phyloP scores from a whole-genome alignment of 2,113 vertebrate species.

The Illadopsis cleaveri region DNA sequence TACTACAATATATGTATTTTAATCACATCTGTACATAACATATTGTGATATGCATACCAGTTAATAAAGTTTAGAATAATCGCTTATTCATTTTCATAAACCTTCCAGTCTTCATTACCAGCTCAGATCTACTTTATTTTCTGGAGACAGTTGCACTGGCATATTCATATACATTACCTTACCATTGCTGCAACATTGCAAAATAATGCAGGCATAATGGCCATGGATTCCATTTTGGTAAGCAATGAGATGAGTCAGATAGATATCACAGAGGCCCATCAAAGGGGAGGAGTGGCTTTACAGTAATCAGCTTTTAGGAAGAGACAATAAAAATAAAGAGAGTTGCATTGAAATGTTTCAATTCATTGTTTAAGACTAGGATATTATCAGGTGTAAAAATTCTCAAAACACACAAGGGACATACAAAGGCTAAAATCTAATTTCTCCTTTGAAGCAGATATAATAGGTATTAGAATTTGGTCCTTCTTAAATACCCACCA shows the following conservation, averaged over 20 bases:
- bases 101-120: background rate
- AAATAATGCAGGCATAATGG: background rate
- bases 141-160: background rate
- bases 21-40: background rate
- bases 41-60: background rate
- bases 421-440: background rate
- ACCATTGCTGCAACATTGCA: background rate
- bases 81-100: background rate
- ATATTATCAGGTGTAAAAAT: background rate
- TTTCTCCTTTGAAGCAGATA: background rate
- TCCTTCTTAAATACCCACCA: background rate
- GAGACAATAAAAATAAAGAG: background rate
- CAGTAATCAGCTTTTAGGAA: background rate
- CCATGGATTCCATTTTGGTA: background rate
- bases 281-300: background rate
- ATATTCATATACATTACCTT: background rate
- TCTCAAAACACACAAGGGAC: background rate
- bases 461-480: background rate
- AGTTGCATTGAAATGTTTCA: background rate
- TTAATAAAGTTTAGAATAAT: background rate
- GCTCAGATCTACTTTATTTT: background rate
- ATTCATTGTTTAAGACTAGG: background rate
- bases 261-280: background rate
- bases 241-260: background rate
- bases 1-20: background rate